Evolutionary conservation across 2,888 invertebrate species (phyloP), one percentile per base, ranked within the genome.

Genomic region (Kuschelorhynchus macadamiae): DNA sequence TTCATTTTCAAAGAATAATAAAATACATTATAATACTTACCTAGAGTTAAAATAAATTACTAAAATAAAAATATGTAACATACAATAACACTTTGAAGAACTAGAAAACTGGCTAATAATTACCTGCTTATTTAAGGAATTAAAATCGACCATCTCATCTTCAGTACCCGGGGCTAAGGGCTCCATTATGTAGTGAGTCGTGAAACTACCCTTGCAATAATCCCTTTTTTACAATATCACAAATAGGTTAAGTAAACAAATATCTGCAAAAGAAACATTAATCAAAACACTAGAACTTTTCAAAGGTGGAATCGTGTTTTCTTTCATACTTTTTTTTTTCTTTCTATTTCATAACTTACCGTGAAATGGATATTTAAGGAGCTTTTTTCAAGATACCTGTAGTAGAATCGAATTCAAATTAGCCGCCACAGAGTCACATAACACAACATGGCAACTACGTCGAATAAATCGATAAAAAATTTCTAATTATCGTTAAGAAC

Each of bases 161-260:
- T 81, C 81, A 32, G 81, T 81, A 39, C 81, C 81, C 17, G 81
- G 81, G 25, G 81, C 81, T 60, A 76, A 67, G 18, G 80, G 81
- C 71, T 81, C 81, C 80, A 81, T 81, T 42, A 67, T 76, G 33
- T 14, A 33, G 41, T 63, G 57, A 49, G 59, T 16, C 42, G 21
- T 41, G 17, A 61, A 50, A 61, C 16, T 16, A 18, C 12, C 41
- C 42, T 42, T 20, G 17, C n/a, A 4, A 20, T 39, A 52, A 52
- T 18, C 7, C 3, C 7, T 25, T n/a, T n/a, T n/a, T n/a, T n/a
- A n/a, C n/a, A n/a, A n/a, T n/a, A n/a, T n/a, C n/a, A n/a, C n/a
- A n/a, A n/a, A 9, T 11, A 11, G 12, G 2, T 7, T 3, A 36
- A 12, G 11, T 63, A 66, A 55, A 70, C 52, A 44, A 63, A 56